A percentile compares a stretch with the other conserved stretches of the same genome.
These are phyloP conservation scores for Penaeus chinensis DNA, from an alignment of 1,140 invertebrate species.

Conservation along the genomic window DNA sequence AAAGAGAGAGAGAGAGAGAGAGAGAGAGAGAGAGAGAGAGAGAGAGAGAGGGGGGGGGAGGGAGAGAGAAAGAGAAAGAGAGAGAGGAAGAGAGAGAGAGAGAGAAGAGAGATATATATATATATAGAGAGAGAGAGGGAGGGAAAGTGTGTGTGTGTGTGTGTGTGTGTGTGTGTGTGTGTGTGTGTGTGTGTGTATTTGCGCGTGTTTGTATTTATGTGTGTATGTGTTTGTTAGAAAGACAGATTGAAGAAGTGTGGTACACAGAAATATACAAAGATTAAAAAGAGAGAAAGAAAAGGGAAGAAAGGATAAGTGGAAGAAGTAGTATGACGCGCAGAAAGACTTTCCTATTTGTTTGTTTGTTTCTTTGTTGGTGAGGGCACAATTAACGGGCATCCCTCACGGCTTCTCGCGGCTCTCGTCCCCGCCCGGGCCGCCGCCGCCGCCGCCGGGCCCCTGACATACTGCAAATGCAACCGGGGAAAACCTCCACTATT, in stretches of 20 bases:
- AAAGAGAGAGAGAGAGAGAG: too few relatives aligned
- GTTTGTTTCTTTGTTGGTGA: background rate
- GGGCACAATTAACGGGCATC: background rate
- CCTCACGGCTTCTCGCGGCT: background rate
- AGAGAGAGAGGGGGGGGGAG: background rate
- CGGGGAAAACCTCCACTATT: slow-evolving; percentile 12
- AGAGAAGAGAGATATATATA: too few relatives aligned
- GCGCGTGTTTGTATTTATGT: background rate
- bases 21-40: background rate
- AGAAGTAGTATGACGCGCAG: background rate
- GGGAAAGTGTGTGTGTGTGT: background rate
- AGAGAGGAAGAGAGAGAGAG: too few relatives aligned
- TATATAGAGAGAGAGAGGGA: too few relatives aligned
- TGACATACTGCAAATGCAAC: slow-evolving; percentile 30
- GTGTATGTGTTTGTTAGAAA: background rate
- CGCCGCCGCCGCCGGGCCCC: background rate
- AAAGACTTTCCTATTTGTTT: background rate
- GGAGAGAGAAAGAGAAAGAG: background rate
- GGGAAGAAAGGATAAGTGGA: background rate
- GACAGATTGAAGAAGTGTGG: too few relatives aligned
- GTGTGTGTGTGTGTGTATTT: background rate
- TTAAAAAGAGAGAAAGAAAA: background rate
- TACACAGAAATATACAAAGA: background rate
- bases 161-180: background rate
- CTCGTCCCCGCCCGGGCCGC: background rate